Evolutionary conservation across 2,113 vertebrate species (phyloP).

Genomic region (Sylvilagus bachmani): DNA sequence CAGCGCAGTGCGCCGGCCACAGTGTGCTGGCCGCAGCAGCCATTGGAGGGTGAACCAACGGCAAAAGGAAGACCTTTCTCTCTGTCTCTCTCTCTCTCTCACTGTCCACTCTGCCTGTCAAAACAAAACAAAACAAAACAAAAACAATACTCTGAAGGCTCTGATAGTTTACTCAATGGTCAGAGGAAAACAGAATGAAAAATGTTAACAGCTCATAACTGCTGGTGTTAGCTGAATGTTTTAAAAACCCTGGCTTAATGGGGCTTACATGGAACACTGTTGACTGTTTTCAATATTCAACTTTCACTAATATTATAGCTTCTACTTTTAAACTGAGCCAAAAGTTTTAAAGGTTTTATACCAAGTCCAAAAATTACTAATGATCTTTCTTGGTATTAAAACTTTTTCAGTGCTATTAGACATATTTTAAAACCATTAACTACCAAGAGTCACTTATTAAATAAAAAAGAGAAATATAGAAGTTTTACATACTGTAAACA

Average conservation of each 20-base stretch:
- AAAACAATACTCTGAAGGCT: neutral
- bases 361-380: neutral
- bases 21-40: too few species aligned
- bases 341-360: constrained; percentile 44
- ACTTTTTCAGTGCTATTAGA: constrained; percentile 15
- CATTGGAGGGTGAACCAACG: too few species aligned
- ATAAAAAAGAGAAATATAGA: neutral
- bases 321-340: constrained; percentile 22
- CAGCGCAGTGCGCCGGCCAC: too few species aligned
- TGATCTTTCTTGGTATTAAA: constrained; percentile 27
- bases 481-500: neutral
- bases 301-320: constrained; percentile 4
- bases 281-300: constrained; percentile 14
- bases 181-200: neutral
- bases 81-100: too few species aligned
- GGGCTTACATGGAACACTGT: neutral
- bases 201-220: constrained; percentile 25
- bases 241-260: constrained; percentile 25
- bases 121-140: too few species aligned
- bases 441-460: constrained; percentile 11
- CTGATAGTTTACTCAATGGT: neutral
- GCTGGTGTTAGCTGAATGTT: neutral
- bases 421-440: constrained; percentile 27
- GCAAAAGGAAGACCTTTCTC: too few species aligned
- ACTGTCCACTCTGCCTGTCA: too few species aligned